Evolutionary conservation across 2,113 vertebrate species (phyloP).

Genomic region (Suricata suricatta): DNA sequence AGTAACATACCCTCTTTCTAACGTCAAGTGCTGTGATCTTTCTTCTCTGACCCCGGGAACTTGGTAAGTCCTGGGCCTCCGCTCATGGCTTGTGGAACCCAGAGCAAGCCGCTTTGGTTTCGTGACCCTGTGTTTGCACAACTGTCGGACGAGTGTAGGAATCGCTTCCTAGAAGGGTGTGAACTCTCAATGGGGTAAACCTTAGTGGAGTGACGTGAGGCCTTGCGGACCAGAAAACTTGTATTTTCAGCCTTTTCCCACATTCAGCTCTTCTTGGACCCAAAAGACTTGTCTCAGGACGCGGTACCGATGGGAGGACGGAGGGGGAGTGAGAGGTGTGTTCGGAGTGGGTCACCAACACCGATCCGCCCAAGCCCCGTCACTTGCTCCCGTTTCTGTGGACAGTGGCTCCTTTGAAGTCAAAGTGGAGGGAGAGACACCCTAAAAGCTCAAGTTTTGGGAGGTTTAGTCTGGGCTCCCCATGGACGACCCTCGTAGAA

Average conservation of each 20-base stretch:
- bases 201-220: neutral
- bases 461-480: neutral
- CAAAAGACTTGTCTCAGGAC: neutral
- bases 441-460: neutral
- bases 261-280: neutral
- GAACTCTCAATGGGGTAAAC: neutral
- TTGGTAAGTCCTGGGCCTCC: neutral
- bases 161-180: neutral
- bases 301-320: too few species aligned
- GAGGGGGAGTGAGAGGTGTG: neutral
- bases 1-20: neutral
- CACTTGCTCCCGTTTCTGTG: neutral
- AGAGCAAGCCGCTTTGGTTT: neutral
- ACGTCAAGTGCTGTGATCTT: neutral
- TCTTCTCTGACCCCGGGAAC: neutral
- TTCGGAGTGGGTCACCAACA: neutral
- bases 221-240: neutral
- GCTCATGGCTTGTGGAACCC: too few species aligned
- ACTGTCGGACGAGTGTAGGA: fast-evolving
- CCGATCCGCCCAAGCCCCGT: neutral
- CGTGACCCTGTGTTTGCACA: neutral
- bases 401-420: neutral
- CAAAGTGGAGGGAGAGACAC: neutral
- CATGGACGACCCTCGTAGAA: neutral
- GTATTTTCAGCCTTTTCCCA: neutral